These are phyloP conservation scores for Gallinago undulata DNA, from an alignment of 2,113 vertebrate species.

Conservation along the genomic window DNA sequence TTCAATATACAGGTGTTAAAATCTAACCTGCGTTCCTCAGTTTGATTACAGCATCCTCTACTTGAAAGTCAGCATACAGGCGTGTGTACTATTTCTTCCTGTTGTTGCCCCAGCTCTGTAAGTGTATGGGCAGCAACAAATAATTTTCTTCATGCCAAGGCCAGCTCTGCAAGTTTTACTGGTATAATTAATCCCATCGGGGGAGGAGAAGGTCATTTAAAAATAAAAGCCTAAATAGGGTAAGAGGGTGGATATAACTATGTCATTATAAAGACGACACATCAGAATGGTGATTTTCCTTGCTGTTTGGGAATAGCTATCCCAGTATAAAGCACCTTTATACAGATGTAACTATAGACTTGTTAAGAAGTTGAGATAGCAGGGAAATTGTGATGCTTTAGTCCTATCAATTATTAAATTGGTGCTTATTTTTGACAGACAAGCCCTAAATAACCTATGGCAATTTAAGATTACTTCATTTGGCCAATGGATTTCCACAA, in stretches of 20 bases:
- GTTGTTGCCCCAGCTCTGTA: background rate
- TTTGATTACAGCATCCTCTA: background rate
- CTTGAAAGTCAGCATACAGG: background rate
- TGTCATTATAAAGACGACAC: background rate
- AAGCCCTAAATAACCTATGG: background rate
- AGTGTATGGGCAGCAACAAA: background rate
- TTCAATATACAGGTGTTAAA: background rate
- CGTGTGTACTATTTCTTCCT: background rate
- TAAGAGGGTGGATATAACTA: background rate
- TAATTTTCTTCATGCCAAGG: background rate
- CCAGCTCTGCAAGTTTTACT: slow-evolving; percentile 2
- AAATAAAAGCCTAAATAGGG: slow-evolving; percentile 16
- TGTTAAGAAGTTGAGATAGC: background rate
- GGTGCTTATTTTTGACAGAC: background rate
- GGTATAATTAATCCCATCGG: background rate
- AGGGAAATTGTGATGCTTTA: background rate
- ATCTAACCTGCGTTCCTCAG: background rate
- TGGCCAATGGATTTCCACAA: background rate
- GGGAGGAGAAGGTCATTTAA: background rate
- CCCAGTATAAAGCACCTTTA: background rate
- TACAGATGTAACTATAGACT: background rate
- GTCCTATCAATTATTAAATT: background rate
- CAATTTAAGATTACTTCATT: background rate
- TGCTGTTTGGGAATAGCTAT: background rate
- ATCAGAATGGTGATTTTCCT: background rate